Percentiles rank a stretch among this genome's conserved stretches.
These are phyloP conservation scores for Laothoe populi DNA, from an alignment of 2,888 invertebrate species.

Conservation along the genomic window DNA sequence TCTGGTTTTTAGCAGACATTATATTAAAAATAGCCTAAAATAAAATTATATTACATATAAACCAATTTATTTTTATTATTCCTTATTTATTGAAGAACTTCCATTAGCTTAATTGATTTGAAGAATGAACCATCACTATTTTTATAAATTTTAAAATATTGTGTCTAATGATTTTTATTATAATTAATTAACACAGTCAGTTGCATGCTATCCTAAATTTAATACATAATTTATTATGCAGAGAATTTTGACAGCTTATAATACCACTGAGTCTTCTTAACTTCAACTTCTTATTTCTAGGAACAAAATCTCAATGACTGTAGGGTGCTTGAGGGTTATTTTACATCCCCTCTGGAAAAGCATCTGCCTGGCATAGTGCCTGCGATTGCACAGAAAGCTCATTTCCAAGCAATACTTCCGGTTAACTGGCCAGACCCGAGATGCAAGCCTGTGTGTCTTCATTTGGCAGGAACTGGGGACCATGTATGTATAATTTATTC, in stretches of 20 bases:
- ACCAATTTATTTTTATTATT: no score
- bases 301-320: constrained; percentile 90
- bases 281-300: constrained; percentile 66
- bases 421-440: constrained; percentile 89
- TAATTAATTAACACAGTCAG: no score
- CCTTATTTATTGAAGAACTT: no score
- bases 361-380: constrained; percentile 95
- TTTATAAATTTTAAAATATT: no score
- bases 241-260: not conserved
- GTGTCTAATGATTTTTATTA: no score
- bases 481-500: constrained; percentile 94
- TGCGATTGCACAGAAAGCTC: constrained; percentile 91
- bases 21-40: no score
- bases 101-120: no score
- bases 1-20: no score
- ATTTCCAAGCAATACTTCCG: constrained; percentile 92
- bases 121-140: no score
- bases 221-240: no score
- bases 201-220: no score
- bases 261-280: constrained; percentile 3
- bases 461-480: constrained; percentile 99
- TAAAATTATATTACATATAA: no score
- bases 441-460: constrained; percentile 94
- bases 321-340: constrained; percentile 93
- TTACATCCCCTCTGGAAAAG: constrained; percentile 92